Evolutionary conservation across 2,888 invertebrate species (phyloP), one percentile per base, ranked within the genome.

Genomic region (Agrilus mali): DNA sequence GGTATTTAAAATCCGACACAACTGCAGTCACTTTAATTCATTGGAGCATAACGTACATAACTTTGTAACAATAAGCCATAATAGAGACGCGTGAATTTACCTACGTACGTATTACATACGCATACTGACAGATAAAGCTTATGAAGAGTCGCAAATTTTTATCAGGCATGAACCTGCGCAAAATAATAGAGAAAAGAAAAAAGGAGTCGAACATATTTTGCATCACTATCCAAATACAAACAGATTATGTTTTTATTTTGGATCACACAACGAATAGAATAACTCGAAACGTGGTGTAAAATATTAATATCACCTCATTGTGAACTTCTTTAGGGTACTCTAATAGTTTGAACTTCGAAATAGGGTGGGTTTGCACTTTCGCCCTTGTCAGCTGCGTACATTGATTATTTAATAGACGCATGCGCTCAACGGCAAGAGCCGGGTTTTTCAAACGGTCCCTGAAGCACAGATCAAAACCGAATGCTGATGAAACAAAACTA

Each of bases 281-380:
- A 12, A 13, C 22, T 13, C n/a, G n/a, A 22, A 36, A 36, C 12
- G 15, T 15, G 1, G 7, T 15, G 22, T 16, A 36, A 36, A 36
- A 36, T 20, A 22, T 36, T 36, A 36, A 36, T 36, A 17, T 27
- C 27, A 27, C 27, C 27, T 27, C 27, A 27, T 27, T 27, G 27
- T 27, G 27, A 27, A 27, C 8, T 27, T 27, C 27, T 27, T 27
- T 27, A 27, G 27, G 27, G 27, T 53, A 57, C 56, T 59, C 52
- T 47, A 52, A 52, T 55, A 54, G 52, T 55, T 53, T 47, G 53
- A 27, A 27, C 50, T 55, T 50, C 55, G 47, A 52, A 52, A 50
- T 53, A 52, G 58, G 58, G 58, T 54, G 54, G 55, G 55, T 58
- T 55, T 54, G 52, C 52, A 54, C 55, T 54, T 54, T 53, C 50